Evolutionary conservation across 2,113 vertebrate species (phyloP), one percentile per base, ranked within the genome.

Genomic region (Bucco capensis): DNA sequence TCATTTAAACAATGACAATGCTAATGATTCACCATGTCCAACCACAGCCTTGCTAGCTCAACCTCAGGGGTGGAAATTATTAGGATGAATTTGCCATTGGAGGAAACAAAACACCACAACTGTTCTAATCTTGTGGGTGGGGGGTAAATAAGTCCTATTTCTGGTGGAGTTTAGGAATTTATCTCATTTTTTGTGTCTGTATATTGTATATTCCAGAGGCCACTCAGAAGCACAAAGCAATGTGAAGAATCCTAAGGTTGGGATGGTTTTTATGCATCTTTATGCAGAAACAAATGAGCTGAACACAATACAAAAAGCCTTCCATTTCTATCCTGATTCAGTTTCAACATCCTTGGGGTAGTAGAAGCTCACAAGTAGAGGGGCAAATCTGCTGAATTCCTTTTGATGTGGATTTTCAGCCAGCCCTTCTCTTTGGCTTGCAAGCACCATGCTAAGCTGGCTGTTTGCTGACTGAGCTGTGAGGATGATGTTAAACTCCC

Each of bases 401-500:
- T 42, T 31, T 80, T 44, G 22, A 30, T 35, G 51, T 4, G 10
- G 25, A 5, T 57, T 92, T 81, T 75, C 53, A 67, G 27, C 35
- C 8, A 49, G 19, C 4, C 37, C 58, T 67, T 77, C 83, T 51
- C 65, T 67, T 73, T 16, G 53, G 38, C 57, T 86, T 23, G 44
- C 65, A 64, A 77, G 56, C 49, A 83, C 47, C 17, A 25, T 11
- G 14, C 44, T 53, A 30, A 61, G 62, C 60, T 40, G 67, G 7
- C 38, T 85, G 64, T 64, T 78, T 70, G 17, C 51, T 64, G 85
- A 94, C 66, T 83, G 88, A 89, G 87, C 60, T 54, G 49, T 49
- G 67, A 88, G 65, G 72, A 88, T 74, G 62, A 91, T 78, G 79
- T 60, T 81, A 94, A 91, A 94, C 73, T 78, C 88, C 44, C 47